Evolutionary conservation across 2,113 vertebrate genomes (phyloP), one percentile per base, ranked within the genome.

Genomic region (Polyodon spathula): DNA sequence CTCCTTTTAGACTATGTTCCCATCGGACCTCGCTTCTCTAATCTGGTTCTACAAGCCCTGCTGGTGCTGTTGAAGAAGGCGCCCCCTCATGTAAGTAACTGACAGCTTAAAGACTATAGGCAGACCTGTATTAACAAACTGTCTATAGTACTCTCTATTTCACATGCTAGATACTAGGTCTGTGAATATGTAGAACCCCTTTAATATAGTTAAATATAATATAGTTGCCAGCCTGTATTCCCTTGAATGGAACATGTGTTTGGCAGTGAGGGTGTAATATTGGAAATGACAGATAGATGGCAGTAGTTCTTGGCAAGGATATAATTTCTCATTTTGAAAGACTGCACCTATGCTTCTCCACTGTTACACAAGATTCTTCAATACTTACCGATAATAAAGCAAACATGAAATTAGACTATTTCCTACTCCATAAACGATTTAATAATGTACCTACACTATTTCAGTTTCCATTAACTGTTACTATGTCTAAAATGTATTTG

Each of bases 21-120:
- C 0, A 95, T 98, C 37, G 95, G 95, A 3, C 95, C 95, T 27
- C 90, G 95, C 3, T 98, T 98, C 81, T 98, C 95, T 64, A 98
- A 98, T 66, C 82, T 95, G 74, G 95, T 98, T 40, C 71, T 98
- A 55, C 95, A 98, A 68, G 91, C 95, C 54, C 78, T 98, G 51
- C 88, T 98, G 54, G 95, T 98, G 27, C 84, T 98, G 63, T 80
- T 98, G 63, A 98, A 98, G 84, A 98, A 98, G 72, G 79, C 90
- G 1, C 95, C 95, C 40, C 95, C 95, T 5, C 90, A 92, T 79
- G 95, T 98, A 86, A 85, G 82, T 74, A 37, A 27, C 3, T 3
- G 8, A 50, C 5, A 6, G 12, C 48, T 50, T 50, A 6, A 5
- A 6, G 48, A 10, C 10, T 4, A 4, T 53, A 17, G 1, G 17